Conservation (phyloP, 2,797 vertebrate genomes). For the Danionella dracula region DNA sequence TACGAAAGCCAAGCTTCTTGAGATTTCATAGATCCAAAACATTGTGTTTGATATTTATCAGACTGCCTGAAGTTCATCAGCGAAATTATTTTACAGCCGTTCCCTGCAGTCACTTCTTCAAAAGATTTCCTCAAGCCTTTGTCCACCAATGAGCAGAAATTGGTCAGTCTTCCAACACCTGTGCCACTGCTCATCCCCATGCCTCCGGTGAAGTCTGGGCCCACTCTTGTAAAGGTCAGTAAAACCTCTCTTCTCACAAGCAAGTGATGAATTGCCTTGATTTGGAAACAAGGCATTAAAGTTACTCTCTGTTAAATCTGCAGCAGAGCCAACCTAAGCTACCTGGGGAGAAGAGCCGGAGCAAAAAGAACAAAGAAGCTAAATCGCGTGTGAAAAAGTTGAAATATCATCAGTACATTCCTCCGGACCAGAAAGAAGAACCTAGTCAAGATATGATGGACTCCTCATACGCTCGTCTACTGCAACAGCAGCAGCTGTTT, state of each 20-base stretch:
- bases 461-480: slow-evolving; percentile 90
- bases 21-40: too few relatives aligned
- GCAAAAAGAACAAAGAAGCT: slow-evolving; percentile 91
- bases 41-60: too few relatives aligned
- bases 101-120: slow-evolving; percentile 64
- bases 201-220: slow-evolving; percentile 75
- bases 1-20: too few relatives aligned
- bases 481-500: slow-evolving; percentile 97
- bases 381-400: slow-evolving; percentile 91
- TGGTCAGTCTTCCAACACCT: slow-evolving; percentile 56
- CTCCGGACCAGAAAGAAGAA: slow-evolving; percentile 95
- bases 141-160: slow-evolving; percentile 68
- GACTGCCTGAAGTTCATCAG: too few relatives aligned
- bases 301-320: slow-evolving; percentile 7
- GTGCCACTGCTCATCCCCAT: slow-evolving; percentile 55
- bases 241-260: neutral
- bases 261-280: too few relatives aligned
- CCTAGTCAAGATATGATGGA: slow-evolving; percentile 87
- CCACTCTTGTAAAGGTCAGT: slow-evolving; percentile 86
- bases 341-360: slow-evolving; percentile 85
- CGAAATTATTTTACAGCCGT: slow-evolving; percentile 64
- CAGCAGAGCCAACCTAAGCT: slow-evolving; percentile 93
- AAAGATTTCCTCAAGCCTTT: slow-evolving; percentile 81
- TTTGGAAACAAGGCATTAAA: neutral
- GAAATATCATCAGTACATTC: slow-evolving; percentile 98